Percentiles rank a stretch among this genome's conserved stretches.
Evolutionary conservation across 1,140 invertebrate species (phyloP).

Genomic region (Plodia interpunctella): DNA sequence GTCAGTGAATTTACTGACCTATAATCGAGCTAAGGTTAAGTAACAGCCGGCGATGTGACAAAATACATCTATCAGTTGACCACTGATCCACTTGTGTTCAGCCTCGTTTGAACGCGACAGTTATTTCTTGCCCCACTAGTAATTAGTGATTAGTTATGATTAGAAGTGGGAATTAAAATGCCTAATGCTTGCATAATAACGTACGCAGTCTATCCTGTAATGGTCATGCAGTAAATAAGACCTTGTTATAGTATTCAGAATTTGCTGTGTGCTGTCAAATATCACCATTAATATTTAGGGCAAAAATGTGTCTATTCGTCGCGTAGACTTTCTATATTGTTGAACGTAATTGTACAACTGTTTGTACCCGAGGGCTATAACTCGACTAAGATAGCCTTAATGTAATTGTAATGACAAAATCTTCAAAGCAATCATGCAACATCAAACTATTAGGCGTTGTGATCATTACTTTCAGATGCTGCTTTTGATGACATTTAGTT

Average conservation of each 20-base stretch:
- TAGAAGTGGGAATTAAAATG: background rate
- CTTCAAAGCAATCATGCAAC: background rate
- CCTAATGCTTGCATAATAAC: background rate
- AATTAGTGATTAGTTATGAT: background rate
- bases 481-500: background rate
- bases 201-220: background rate
- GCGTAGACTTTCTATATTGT: constrained; percentile 3
- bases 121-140: background rate
- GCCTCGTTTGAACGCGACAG: constrained; percentile 22
- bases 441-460: background rate
- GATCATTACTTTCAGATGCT: background rate
- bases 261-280: no score
- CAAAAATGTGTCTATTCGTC: background rate
- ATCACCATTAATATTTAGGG: background rate
- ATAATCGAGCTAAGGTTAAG: constrained; percentile 23
- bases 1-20: constrained; percentile 21
- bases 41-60: constrained; percentile 34
- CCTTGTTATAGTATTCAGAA: no score
- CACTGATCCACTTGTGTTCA: constrained; percentile 34
- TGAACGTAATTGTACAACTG: background rate
- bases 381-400: background rate
- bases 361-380: constrained; percentile 1
- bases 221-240: background rate
- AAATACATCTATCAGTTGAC: constrained; percentile 43
- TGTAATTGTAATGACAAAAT: constrained; percentile 3